A percentile compares a stretch with the other conserved stretches of the same genome.
Evolutionary conservation across 2,113 vertebrate species (phyloP).

Genomic region (Toxotes jaculatrix): DNA sequence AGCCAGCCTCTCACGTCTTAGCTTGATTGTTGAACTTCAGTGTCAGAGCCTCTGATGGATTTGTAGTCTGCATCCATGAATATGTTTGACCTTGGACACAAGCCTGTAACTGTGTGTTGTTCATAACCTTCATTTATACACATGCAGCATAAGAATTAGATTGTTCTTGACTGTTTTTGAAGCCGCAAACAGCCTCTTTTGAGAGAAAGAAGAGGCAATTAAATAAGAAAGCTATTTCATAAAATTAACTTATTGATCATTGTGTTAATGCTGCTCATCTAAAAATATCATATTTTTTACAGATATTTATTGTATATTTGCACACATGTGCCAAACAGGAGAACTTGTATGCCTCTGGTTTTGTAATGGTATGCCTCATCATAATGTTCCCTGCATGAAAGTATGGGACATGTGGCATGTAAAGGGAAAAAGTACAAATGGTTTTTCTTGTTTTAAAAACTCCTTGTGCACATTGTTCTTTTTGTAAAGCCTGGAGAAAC

Average conservation of each 20-base stretch:
- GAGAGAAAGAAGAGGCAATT: background rate
- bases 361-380: background rate
- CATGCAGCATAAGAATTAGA: background rate
- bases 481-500: background rate
- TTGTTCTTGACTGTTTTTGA: background rate
- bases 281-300: background rate
- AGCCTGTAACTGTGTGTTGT: slow-evolving; percentile 13
- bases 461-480: background rate
- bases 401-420: background rate
- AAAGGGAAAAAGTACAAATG: background rate
- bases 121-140: background rate
- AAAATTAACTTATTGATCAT: background rate
- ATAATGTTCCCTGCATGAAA: background rate
- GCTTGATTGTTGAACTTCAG: slow-evolving; percentile 37
- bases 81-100: slow-evolving; percentile 33
- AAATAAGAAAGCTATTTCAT: background rate
- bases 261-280: background rate
- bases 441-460: background rate
- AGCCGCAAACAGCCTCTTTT: background rate
- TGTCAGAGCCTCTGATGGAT: slow-evolving; percentile 39
- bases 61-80: slow-evolving; percentile 31
- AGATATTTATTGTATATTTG: background rate
- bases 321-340: background rate
- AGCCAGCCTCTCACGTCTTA: slow-evolving; percentile 23
- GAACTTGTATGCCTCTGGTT: background rate